Percentiles rank a stretch among this genome's conserved stretches.
Conservation (phyloP, 2,888 invertebrate species). For the Aradus depressus region DNA sequence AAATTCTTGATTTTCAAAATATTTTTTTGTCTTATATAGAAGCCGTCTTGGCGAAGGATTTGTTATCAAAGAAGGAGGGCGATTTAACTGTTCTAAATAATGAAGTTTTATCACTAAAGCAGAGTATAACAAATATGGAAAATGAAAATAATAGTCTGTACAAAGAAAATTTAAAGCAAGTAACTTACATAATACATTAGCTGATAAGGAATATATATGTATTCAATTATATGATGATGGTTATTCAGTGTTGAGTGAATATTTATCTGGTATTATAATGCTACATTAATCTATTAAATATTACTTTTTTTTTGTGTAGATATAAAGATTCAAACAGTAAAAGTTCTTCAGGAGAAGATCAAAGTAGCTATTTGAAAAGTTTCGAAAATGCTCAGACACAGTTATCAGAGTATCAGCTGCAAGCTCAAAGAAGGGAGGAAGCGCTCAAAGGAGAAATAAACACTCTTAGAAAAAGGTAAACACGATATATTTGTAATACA, state of each 20-base stretch:
- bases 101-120: constrained; percentile 19
- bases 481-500: neutral
- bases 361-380: neutral
- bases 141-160: constrained; percentile 20
- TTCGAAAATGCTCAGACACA: constrained; percentile 8
- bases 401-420: constrained; percentile 18
- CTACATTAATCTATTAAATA: too few relatives aligned
- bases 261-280: neutral
- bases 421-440: constrained; percentile 23
- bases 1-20: neutral
- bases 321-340: constrained; percentile 6
- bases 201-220: too few relatives aligned
- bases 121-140: constrained; percentile 10
- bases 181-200: too few relatives aligned
- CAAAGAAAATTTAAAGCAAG: constrained; percentile 23
- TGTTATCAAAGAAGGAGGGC: constrained; percentile 19
- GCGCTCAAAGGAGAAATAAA: constrained; percentile 20
- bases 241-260: too few relatives aligned
- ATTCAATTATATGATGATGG: too few relatives aligned
- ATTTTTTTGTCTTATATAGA: constrained; percentile 12
- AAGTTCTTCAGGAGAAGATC: neutral
- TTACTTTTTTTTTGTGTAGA: neutral
- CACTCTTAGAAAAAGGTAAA: constrained; percentile 18
- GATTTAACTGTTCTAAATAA: constrained; percentile 19
- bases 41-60: constrained; percentile 5